Evolutionary conservation across 2,888 invertebrate species (phyloP).

Genomic region (Thereva nobilitata): DNA sequence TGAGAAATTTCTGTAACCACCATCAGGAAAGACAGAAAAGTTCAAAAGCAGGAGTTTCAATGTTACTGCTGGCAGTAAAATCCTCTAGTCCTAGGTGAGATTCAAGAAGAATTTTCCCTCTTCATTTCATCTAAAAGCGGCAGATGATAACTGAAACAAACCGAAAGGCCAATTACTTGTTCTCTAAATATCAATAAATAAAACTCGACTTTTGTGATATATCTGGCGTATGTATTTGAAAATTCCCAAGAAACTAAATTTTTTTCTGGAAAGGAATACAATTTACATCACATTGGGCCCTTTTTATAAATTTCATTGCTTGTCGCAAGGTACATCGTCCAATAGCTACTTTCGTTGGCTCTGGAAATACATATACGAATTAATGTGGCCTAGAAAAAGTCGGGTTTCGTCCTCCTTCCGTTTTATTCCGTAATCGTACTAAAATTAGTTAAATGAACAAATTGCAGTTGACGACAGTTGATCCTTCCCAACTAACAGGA

Average conservation of each 20-base stretch:
- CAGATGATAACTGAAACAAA: too few species aligned
- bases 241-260: conserved; percentile 70
- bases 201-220: conserved; percentile 51
- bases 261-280: conserved; percentile 52
- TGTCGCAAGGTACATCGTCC: conserved; percentile 71
- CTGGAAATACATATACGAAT: conserved; percentile 70
- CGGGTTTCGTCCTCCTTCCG: conserved; percentile 52
- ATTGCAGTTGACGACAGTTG: neutral
- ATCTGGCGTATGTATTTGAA: conserved; percentile 68
- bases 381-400: conserved; percentile 65
- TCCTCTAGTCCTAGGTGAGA: too few species aligned
- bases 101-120: conserved; percentile 53
- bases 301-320: conserved; percentile 67
- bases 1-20: too few species aligned
- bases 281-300: neutral
- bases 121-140: conserved; percentile 61
- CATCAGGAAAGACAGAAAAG: too few species aligned
- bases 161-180: too few species aligned
- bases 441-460: conserved; percentile 39
- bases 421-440: conserved; percentile 51
- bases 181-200: too few species aligned
- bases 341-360: conserved; percentile 64
- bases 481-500: neutral
- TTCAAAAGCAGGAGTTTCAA: too few species aligned
- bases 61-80: too few species aligned